These are phyloP conservation scores for Mustela lutreola DNA, from an alignment of 2,113 vertebrate species.

Conservation along the genomic window DNA sequence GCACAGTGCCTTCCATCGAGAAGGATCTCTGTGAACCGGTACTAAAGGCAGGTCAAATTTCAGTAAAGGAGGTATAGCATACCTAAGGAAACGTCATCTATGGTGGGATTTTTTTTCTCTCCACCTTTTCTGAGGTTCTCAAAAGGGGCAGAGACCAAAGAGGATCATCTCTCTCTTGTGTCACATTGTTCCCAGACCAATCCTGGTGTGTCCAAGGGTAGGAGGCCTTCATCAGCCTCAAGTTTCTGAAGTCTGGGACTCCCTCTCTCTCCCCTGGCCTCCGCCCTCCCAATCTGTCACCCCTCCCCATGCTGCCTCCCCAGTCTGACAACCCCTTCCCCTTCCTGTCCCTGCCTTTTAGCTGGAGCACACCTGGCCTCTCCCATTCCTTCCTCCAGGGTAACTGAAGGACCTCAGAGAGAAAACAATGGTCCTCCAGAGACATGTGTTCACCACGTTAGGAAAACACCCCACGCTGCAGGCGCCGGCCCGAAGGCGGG, in stretches of 20 bases:
- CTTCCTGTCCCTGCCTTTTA: not conserved
- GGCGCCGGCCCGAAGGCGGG: conserved; percentile 81
- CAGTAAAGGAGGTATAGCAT: not conserved
- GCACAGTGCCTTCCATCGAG: not conserved
- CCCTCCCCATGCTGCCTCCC: not conserved
- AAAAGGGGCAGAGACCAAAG: not conserved
- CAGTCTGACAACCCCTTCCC: not conserved
- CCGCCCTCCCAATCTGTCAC: not conserved
- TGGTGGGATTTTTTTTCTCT: not conserved
- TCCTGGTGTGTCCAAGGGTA: not conserved
- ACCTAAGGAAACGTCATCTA: not conserved
- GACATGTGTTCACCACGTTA: conserved; percentile 97
- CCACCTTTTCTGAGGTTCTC: conserved; percentile 35
- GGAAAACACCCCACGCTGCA: conserved; percentile 90
- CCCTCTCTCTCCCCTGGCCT: not conserved
- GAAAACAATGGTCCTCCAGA: conserved; percentile 93
- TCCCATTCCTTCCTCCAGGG: not conserved
- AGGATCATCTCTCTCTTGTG: not conserved
- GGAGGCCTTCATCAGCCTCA: not conserved
- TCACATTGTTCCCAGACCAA: not conserved
- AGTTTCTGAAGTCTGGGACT: not conserved
- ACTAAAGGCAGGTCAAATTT: conserved; percentile 6
- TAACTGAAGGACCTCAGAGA: conserved; percentile 88
- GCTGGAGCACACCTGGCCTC: conserved; percentile 72
- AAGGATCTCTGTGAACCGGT: not conserved